Conservation (phyloP, 2,797 vertebrate genomes). For the Coreius guichenoti region DNA sequence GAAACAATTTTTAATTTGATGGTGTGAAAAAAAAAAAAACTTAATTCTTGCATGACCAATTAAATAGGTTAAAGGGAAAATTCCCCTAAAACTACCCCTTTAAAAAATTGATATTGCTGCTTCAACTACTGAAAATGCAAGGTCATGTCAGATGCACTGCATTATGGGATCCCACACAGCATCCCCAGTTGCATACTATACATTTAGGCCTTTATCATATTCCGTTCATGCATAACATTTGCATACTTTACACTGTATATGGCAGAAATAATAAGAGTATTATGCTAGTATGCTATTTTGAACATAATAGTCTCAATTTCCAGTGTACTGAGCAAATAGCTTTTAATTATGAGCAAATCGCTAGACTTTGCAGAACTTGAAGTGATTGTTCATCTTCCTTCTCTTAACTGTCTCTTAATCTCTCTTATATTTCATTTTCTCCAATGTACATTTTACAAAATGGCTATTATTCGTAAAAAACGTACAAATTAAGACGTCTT, state of each 20-base stretch:
- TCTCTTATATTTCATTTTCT: constrained; percentile 3
- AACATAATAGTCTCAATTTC: constrained; percentile 20
- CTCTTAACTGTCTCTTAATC: constrained; percentile 20
- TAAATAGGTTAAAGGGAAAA: background rate
- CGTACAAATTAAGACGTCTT: background rate
- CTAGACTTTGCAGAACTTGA: constrained; percentile 14
- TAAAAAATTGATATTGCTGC: background rate
- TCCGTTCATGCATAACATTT: background rate
- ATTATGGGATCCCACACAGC: background rate
- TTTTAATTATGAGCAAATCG: constrained; percentile 25
- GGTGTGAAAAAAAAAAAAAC: background rate
- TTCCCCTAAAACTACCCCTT: too few relatives aligned
- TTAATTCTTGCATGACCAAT: too few relatives aligned
- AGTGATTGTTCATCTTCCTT: constrained; percentile 16
- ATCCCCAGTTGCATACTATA: background rate
- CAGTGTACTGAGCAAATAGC: constrained; percentile 16
- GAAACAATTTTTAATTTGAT: background rate
- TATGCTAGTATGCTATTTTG: background rate
- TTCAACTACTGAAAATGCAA: background rate
- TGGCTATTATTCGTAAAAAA: background rate
- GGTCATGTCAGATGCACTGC: background rate
- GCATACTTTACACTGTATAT: background rate
- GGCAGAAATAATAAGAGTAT: background rate
- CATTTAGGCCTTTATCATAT: background rate
- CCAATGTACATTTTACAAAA: constrained; percentile 12